Evolutionary conservation across 2,113 vertebrate species (phyloP), one percentile per base, ranked within the genome.

Genomic region (Equus przewalskii): DNA sequence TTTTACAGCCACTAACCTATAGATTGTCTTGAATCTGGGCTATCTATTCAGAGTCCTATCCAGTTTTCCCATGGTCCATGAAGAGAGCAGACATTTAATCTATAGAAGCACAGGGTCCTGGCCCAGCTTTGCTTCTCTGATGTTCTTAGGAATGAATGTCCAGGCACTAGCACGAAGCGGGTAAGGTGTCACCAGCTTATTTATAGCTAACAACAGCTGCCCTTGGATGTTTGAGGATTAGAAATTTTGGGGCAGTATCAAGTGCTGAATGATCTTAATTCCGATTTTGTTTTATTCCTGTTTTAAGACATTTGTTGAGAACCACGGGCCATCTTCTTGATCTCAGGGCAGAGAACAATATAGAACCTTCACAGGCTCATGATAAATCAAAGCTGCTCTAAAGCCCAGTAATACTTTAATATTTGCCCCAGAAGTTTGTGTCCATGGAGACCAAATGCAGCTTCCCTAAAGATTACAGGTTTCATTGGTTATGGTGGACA

Each of bases 141-240:
- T 75, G 60, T 94, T 91, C 94, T 92, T 0, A 0, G 79, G 0
- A 0, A 96, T 98, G 83, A 0, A 93, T 95, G 72, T 76, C 87
- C 94, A 94, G 93, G 97, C 97, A 21, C 92, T 60, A 1, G 75
- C 80, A 67, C 46, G 54, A 81, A 94, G 76, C 0, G 93, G 82
- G 95, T 97, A 97, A 98, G 98, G 98, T 99, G 97, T 96, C 98
- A 97, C 67, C 76, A 19, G 93, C 33, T 98, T 98, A 99, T 98
- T 99, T 98, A 98, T 98, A 98, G 96, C 94, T 64, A 5, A 49
- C 54, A 2, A 93, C 95, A 98, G 94, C 98, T 98, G 98, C 21
- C 60, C 84, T 88, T 92, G 58, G 88, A 93, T 97, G 28, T 88
- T 72, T 91, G 95, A 94, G 95, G 94, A 96, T 96, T 91, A 96